Percentiles rank a stretch among this genome's conserved stretches.
phyloP scores from a whole-genome alignment of 2,797 vertebrate species.

The Poecilia velifera region DNA sequence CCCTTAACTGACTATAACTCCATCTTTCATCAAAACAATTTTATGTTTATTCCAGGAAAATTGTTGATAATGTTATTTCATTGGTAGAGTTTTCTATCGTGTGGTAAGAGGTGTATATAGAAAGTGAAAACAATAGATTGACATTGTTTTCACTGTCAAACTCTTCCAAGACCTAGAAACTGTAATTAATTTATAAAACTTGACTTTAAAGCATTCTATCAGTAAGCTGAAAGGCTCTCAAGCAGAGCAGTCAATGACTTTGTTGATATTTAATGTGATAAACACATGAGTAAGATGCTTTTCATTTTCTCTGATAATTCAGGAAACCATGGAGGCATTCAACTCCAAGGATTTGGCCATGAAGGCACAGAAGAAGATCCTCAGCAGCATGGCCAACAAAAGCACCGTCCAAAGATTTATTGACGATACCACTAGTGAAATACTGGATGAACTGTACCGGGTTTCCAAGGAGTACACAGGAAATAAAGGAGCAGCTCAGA shows the following conservation, averaged over 20 bases:
- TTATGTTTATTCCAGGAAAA: neutral
- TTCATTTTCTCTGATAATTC: slow-evolving; percentile 15
- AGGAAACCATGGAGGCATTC: slow-evolving; percentile 86
- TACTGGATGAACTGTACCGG: slow-evolving; percentile 91
- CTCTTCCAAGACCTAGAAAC: neutral
- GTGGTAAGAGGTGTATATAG: neutral
- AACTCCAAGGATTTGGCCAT: slow-evolving; percentile 89
- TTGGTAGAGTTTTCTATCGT: neutral
- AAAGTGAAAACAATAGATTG: neutral
- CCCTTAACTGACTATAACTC: neutral
- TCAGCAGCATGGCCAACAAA: slow-evolving; percentile 89
- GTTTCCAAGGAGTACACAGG: slow-evolving; percentile 87
- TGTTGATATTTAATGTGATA: neutral
- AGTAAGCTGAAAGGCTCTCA: neutral
- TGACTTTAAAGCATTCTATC: neutral
- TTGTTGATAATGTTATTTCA: neutral
- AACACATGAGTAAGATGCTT: neutral
- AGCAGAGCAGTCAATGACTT: neutral
- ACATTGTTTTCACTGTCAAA: neutral
- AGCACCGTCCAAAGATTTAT: slow-evolving; percentile 89
- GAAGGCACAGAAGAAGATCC: slow-evolving; percentile 90
- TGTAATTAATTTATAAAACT: neutral
- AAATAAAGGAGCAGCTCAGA: slow-evolving; percentile 85
- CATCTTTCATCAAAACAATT: too few species aligned
- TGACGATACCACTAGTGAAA: slow-evolving; percentile 90